A percentile compares a stretch with the other conserved stretches of the same genome.
phyloP scores from a whole-genome alignment of 2,797 vertebrate species.

The Erpetoichthys calabaricus region DNA sequence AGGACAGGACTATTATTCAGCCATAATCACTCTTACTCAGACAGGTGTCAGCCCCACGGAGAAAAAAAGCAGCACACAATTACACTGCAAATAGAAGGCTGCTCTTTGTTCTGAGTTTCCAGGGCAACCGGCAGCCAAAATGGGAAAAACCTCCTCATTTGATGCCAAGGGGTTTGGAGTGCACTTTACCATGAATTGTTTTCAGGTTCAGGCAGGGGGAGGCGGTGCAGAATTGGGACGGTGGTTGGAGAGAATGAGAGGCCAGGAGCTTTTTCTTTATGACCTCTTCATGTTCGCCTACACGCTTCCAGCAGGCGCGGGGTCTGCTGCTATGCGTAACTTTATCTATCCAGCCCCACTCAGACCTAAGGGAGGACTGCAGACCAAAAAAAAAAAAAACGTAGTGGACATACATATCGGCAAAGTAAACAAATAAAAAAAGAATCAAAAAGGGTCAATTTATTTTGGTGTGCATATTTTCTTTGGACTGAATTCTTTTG shows the following conservation, averaged over 20 bases:
- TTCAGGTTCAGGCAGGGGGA: conserved; percentile 43
- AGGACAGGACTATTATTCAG: conserved; percentile 38
- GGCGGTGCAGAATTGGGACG: conserved; percentile 34
- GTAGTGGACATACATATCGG: background rate
- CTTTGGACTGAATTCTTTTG: background rate
- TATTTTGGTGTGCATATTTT: background rate
- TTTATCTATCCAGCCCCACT: background rate
- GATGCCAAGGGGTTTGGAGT: conserved; percentile 55
- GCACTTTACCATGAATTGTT: conserved; percentile 52
- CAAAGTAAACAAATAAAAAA: background rate
- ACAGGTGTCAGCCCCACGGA: conserved; percentile 48
- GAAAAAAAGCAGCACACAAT: conserved; percentile 66
- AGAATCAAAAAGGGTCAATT: no score
- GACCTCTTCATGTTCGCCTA: conserved; percentile 5
- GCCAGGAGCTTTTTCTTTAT: conserved; percentile 32
- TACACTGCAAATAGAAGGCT: conserved; percentile 67
- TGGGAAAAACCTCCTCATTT: conserved; percentile 56
- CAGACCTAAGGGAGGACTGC: conserved; percentile 3
- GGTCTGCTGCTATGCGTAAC: no score
- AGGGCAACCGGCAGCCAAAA: conserved; percentile 61
- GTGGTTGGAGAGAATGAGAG: conserved; percentile 36
- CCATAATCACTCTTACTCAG: conserved; percentile 48
- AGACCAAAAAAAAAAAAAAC: conserved; percentile 1
- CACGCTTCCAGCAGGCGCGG: no score
- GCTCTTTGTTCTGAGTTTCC: conserved; percentile 73